Evolutionary conservation across 2,797 vertebrate species (phyloP), one percentile per base, ranked within the genome.

Genomic region (Trachurus trachurus): DNA sequence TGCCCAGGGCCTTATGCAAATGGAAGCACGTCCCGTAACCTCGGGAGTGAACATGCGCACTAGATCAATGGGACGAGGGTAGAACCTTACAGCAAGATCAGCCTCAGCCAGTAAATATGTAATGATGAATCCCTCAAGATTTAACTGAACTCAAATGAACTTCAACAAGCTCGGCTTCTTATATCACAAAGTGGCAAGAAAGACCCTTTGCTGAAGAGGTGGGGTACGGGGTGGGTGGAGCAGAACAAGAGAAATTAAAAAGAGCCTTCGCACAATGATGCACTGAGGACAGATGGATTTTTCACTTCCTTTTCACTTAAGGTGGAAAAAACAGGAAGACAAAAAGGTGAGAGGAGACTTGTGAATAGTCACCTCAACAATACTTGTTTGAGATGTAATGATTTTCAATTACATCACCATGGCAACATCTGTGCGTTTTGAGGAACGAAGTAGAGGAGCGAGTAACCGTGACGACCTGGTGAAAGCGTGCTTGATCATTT

Each of bases 1-100:
- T 99, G 98, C 98, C 98, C 97, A 98, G 97, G 98, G 98, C 98
- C 95, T 98, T 99, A 99, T 99, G 98, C 97, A 99, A 99, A 99
- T 98, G 96, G 96, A 96, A 95, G 95, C 97, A 97, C 96, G 94
- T 97, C 96, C 95, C 92, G 95, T 96, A 99, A 97, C 95, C 97
- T 94, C 92, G 90, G 96, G 96, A 98, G 96, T 95, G 96, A 96
- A 97, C 97, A 97, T 98, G 97, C 96, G 96, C 96, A 97, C 95
- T 97, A 97, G 97, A 99, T 99, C 98, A 98, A 99, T 97, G 96
- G 95, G 92, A 95, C 92, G 82, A 88, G 95, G 95, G 96, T 93
- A 96, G 97, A 96, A 97, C 95, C 97, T 98, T 97, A 97, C 96
- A 98, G 97, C 97, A 96, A 95, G 96, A 97, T 97, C 95, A 97